These are phyloP conservation scores for Yponomeuta plumbellus DNA, from an alignment of 2,888 invertebrate species.

Conservation along the genomic window DNA sequence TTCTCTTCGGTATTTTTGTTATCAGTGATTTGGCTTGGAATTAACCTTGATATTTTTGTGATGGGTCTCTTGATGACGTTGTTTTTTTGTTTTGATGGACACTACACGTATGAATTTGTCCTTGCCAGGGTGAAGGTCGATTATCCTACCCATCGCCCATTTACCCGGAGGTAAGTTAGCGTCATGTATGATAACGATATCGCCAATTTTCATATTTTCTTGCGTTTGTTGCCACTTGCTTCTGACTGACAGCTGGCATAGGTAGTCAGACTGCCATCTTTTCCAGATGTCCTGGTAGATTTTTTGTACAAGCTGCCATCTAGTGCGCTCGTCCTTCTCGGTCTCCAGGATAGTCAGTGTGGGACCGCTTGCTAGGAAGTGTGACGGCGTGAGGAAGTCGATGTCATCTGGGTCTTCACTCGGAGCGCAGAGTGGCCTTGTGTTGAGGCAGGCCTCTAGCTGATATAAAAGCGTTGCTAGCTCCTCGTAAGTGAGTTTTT, in stretches of 20 bases:
- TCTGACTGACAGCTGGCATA: slow-evolving; percentile 17
- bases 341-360: slow-evolving; percentile 5
- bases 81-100: slow-evolving; percentile 22
- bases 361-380: slow-evolving; percentile 15
- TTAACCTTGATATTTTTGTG: slow-evolving; percentile 19
- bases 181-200: slow-evolving; percentile 22
- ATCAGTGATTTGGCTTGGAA: not conserved
- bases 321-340: slow-evolving; percentile 8
- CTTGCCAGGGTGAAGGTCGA: slow-evolving; percentile 21
- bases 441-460: slow-evolving; percentile 18
- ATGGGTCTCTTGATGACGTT: slow-evolving; percentile 17
- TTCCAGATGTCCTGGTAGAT: slow-evolving; percentile 20
- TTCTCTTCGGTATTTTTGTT: not conserved
- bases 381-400: slow-evolving; percentile 14
- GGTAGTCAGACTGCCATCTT: slow-evolving; percentile 22
- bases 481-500: slow-evolving; percentile 6
- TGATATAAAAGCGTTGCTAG: slow-evolving; percentile 14
- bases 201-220: slow-evolving; percentile 15
- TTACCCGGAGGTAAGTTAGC: slow-evolving; percentile 23
- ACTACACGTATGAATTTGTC: slow-evolving; percentile 23
- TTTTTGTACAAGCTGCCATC: slow-evolving; percentile 13
- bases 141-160: slow-evolving; percentile 18
- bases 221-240: slow-evolving; percentile 19
- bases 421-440: slow-evolving; percentile 12
- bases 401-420: slow-evolving; percentile 14